Conservation (phyloP, 1,140 invertebrate species). For the Globodera ellingtonae region DNA sequence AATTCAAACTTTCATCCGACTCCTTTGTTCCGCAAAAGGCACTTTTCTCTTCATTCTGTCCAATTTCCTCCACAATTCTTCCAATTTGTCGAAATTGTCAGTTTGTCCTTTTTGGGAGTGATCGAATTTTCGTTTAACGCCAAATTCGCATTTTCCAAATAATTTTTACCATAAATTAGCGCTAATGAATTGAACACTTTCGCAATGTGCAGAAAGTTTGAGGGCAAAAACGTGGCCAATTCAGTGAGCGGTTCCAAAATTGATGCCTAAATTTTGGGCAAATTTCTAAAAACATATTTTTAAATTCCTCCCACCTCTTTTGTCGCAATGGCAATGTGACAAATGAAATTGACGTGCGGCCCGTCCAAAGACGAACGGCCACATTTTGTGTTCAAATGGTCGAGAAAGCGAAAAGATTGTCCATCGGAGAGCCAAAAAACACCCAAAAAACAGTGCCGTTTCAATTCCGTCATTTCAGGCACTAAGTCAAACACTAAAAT, state of each 20-base stretch:
- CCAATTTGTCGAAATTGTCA: conserved; percentile 12
- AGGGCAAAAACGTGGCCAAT: conserved; percentile 7
- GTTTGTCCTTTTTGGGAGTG: not conserved
- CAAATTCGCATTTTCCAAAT: not conserved
- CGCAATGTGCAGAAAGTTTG: conserved; percentile 8
- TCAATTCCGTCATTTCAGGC: conserved; percentile 1
- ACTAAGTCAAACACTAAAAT: not conserved
- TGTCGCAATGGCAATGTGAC: conserved; percentile 10
- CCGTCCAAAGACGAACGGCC: conserved; percentile 1
- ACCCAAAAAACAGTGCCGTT: conserved; percentile 18
- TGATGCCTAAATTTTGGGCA: not conserved
- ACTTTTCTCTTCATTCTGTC: not conserved
- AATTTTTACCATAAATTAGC: conserved; percentile 10
- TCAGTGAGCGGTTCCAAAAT: conserved; percentile 18
- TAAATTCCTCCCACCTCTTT: conserved; percentile 1
- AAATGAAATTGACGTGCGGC: conserved; percentile 18
- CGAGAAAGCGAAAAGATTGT: conserved; percentile 18
- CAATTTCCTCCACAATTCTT: conserved; percentile 12
- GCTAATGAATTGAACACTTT: conserved; percentile 15
- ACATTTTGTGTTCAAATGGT: conserved; percentile 12
- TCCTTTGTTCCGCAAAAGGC: not conserved
- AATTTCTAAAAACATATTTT: not conserved
- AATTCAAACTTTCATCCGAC: not conserved
- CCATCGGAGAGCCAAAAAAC: conserved; percentile 11
- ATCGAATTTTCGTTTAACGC: not conserved